A percentile compares a stretch with the other conserved stretches of the same genome.
Evolutionary conservation across 2,797 vertebrate genomes (phyloP).

Genomic region (Phoxinus dragarum): DNA sequence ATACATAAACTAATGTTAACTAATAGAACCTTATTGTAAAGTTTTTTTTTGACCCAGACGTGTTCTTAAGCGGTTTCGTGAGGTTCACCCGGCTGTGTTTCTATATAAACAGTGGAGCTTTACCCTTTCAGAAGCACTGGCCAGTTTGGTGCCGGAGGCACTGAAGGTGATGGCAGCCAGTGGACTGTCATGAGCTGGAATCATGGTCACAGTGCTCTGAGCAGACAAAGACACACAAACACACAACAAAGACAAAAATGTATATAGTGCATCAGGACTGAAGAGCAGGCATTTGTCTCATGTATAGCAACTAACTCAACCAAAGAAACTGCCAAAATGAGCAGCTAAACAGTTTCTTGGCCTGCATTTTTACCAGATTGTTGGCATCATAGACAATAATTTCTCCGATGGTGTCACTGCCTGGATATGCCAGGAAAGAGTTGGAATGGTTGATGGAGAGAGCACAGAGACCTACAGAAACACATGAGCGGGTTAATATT

Average conservation of each 20-base stretch:
- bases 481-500: background rate
- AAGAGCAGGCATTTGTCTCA: background rate
- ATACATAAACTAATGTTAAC: background rate
- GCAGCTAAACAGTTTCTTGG: background rate
- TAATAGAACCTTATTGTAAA: background rate
- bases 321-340: conserved; percentile 10
- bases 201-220: conserved; percentile 86
- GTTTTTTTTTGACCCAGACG: background rate
- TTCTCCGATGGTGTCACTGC: conserved; percentile 88
- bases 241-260: background rate
- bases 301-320: background rate
- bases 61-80: background rate
- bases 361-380: conserved; percentile 82
- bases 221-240: background rate
- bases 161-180: conserved; percentile 92
- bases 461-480: conserved; percentile 87
- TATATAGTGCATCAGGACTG: background rate
- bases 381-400: conserved; percentile 91
- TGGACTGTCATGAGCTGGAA: conserved; percentile 90
- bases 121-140: conserved; percentile 93
- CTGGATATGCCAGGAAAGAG: conserved; percentile 92
- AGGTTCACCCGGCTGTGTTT: background rate
- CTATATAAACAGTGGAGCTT: conserved; percentile 27
- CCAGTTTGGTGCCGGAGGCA: conserved; percentile 86
- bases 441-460: conserved; percentile 94